These are phyloP conservation scores for Gadus macrocephalus DNA, from an alignment of 2,113 vertebrate species.

Conservation along the genomic window DNA sequence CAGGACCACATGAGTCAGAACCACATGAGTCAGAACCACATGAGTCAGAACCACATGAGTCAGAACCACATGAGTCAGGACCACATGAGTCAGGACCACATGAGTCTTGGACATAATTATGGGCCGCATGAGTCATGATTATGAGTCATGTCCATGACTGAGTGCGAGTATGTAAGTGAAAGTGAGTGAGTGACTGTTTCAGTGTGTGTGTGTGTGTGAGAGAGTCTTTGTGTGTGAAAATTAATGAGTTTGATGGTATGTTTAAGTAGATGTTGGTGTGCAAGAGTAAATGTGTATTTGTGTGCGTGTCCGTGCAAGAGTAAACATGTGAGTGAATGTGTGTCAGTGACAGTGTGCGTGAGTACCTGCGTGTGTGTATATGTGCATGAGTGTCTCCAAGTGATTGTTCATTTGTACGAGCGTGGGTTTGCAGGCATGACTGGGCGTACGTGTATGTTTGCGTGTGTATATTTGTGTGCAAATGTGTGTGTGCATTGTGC, in stretches of 20 bases:
- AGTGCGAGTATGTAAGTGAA: too few relatives aligned
- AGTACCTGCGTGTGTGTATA: background rate
- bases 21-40: too few relatives aligned
- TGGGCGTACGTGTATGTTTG: background rate
- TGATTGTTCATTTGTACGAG: background rate
- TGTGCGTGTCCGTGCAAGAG: background rate
- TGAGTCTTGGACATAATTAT: too few relatives aligned
- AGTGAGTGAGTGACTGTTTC: background rate
- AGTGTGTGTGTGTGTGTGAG: background rate
- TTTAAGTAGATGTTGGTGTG: background rate
- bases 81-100: too few relatives aligned
- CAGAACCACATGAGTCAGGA: too few relatives aligned
- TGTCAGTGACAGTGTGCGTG: constrained; percentile 1
- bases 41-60: too few relatives aligned
- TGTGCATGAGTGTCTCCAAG: background rate
- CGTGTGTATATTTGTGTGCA: constrained; percentile 29
- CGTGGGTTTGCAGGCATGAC: background rate
- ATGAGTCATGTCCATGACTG: too few relatives aligned
- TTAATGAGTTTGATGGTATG: background rate
- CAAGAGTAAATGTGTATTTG: constrained; percentile 26
- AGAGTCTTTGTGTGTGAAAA: constrained; percentile 13
- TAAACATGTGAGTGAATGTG: background rate
- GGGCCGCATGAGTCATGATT: too few relatives aligned
- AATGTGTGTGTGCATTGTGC: constrained; percentile 5
- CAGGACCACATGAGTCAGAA: too few relatives aligned